Base-by-base conservation (phyloP, 2,888 invertebrate genomes). In the Rhingia rostrata region DNA sequence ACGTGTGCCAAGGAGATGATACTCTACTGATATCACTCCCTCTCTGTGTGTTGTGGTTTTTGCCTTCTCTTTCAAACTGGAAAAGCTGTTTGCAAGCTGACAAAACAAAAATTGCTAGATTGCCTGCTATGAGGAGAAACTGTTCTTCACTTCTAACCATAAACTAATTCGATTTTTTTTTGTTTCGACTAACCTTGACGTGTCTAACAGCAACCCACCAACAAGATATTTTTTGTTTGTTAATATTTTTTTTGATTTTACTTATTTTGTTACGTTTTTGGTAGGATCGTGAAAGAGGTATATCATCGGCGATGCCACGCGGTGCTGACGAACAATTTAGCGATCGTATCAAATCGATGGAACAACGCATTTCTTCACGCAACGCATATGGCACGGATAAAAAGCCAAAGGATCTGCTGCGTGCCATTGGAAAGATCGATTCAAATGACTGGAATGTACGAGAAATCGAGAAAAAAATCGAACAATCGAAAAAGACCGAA, bases 371-470 rank as follows among this genome's bases (percentile, higher is more conserved):
- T 84, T 94, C 94, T 67, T 93, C 93, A 56, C 92, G 93, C 4
- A 92, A 91, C 73, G 92, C 92, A 6, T 91, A 92, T 60, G 92
- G 94, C 1, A 91, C 93, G 0, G 94, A 95, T 30, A 95, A 95
- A 87, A 97, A 97, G 90, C 97, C 97, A 1, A 96, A 95, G 91
- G 97, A 97, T 91, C 92, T 97, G 82, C 93, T 96, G 91, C 93
- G 97, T 84, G 96, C 97, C 53, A 97, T 97, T 81, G 97, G 97
- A 66, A 96, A 96, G 92, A 96, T 97, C 86, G 97, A 97, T 89
- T 94, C 95, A 80, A 95, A 94, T 75, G 97, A 98, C 91, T 97
- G 97, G 97, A 97, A 97, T 91, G 95, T 97, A 41, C 95, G 96
- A 87, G 95, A 97, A 91, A 96, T 98, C 37, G 97, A 98, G 89